Base-by-base conservation (phyloP, 1,140 invertebrate genomes). In the Ganaspis sp. region DNA sequence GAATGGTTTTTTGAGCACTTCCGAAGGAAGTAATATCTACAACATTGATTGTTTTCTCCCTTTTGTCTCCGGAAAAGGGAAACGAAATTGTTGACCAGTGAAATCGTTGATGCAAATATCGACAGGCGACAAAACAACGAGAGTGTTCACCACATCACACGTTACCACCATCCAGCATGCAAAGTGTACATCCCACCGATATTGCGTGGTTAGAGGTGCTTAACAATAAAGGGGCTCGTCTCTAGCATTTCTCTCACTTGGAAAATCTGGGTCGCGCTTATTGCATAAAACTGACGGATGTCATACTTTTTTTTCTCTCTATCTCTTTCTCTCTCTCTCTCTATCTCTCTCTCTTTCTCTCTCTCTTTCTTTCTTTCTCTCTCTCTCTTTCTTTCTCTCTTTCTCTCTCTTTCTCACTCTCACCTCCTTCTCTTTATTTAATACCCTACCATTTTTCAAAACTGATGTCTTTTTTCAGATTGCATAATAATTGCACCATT, bases 191-290 rank as follows among this genome's bases (percentile, higher is more conserved):
- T 85, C 81, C 81, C 74, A 80, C 86, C 86, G 83, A 88, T 87
- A 87, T 86, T 86, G 83, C 84, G 85, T 83, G 87, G 86, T 87
- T 82, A 76, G 85, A 80, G 86, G 84, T 84, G 86, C 85, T 86
- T 84, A 34, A 6, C 87, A 88, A 88, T 87, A 87, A 87, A 86
- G 85, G 86, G 85, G 75, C 11, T 45, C 42, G 15, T 45, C 42
- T 40, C 8, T 9, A 40, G 11, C 12, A 45, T 45, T 45, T 45
- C 15, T 45, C 77, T 34, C 29, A 2, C 29, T 34, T 34, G 2
- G n/a, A 34, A 34, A 34, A 34, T 34, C 29, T 34, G 29, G 29
- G 29, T 34, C 29, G 29, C 29, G 29, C 6, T 34, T 34, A 34
- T 34, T 34, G 29, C 29, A 34, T 6, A 34, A 34, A 34, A 34